Conservation (phyloP, 2,113 vertebrate species). For the Lipotes vexillifer region DNA sequence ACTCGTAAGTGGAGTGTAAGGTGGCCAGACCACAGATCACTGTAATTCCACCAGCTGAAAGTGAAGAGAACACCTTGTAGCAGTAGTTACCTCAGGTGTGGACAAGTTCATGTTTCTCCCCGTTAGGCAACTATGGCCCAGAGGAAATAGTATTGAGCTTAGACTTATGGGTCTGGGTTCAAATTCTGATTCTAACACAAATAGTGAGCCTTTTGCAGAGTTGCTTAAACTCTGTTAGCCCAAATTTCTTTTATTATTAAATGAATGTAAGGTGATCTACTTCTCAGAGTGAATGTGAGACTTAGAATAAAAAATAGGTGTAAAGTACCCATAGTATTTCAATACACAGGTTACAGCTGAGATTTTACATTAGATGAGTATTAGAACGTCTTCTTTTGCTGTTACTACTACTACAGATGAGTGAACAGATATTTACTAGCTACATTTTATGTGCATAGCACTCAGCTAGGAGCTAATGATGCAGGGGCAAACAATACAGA, state of each 20-base stretch:
- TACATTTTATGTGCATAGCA: fast-evolving
- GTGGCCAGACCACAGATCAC: background rate
- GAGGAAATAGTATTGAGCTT: background rate
- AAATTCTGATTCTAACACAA: background rate
- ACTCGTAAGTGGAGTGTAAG: fast-evolving
- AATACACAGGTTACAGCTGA: fast-evolving
- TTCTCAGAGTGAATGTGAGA: background rate
- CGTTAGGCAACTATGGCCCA: background rate
- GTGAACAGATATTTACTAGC: background rate
- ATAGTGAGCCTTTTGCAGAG: background rate
- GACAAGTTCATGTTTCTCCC: background rate
- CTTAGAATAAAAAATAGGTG: fast-evolving
- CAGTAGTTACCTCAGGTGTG: fast-evolving
- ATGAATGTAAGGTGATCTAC: too few species aligned
- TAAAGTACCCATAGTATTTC: fast-evolving
- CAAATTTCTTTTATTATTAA: background rate
- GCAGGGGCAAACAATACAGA: fast-evolving
- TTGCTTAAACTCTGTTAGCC: background rate
- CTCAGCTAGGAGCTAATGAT: fast-evolving
- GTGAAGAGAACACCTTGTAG: background rate
- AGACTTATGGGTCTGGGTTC: background rate
- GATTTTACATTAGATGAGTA: fast-evolving
- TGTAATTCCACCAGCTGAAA: fast-evolving
- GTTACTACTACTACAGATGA: background rate
- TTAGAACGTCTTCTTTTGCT: fast-evolving